These are phyloP conservation scores for Etheostoma cragini DNA, from an alignment of 2,113 vertebrate genomes.

Conservation along the genomic window DNA sequence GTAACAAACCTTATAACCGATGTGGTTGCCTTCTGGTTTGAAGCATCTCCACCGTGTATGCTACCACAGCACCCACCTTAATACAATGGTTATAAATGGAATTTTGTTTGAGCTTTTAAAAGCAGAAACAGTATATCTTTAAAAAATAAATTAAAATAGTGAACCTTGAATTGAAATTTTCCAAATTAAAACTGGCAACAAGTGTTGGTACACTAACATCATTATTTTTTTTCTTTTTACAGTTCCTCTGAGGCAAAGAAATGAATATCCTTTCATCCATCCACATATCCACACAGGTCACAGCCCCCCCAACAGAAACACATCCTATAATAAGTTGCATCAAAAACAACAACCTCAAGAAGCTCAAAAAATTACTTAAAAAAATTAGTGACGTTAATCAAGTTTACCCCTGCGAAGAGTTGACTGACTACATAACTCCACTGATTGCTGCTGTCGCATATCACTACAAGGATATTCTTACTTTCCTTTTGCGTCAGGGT, in stretches of 20 bases:
- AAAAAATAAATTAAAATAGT: background rate
- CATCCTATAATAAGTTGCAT: constrained; percentile 62
- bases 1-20: no score
- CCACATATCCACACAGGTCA: background rate
- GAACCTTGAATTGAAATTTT: background rate
- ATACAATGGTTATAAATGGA: no score
- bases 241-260: constrained; percentile 33
- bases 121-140: background rate
- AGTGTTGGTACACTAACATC: background rate
- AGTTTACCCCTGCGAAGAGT: constrained; percentile 27
- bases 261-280: background rate
- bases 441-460: constrained; percentile 69
- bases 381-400: constrained; percentile 33
- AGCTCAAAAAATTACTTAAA: constrained; percentile 21
- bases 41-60: no score
- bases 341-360: background rate
- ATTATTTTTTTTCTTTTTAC: constrained; percentile 1
- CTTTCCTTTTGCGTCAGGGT: constrained; percentile 16
- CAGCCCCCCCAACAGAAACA: background rate
- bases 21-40: background rate
- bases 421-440: constrained; percentile 15
- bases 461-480: constrained; percentile 5
- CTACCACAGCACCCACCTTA: background rate
- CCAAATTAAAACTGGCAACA: background rate
- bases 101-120: background rate